Evolutionary conservation across 2,113 vertebrate genomes (phyloP), one percentile per base, ranked within the genome.

Genomic region (Athene noctua): DNA sequence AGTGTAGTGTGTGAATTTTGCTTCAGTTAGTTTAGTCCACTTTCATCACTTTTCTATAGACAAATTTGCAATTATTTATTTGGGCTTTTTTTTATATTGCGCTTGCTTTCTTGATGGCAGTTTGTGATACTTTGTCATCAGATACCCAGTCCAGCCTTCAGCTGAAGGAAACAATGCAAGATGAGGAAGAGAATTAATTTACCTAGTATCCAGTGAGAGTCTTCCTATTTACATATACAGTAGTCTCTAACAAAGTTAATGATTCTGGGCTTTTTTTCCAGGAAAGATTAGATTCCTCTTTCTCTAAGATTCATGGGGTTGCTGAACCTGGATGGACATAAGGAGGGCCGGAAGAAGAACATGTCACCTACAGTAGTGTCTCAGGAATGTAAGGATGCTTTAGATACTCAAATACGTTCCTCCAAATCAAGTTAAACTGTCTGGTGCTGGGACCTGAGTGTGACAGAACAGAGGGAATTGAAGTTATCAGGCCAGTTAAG

Each of bases 301-400:
- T 26, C 78, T 51, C 26, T 75, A 32, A 59, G 15, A 55, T 11
- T 40, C 0, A 0, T 27, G 32, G 22, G 40, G 7, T 51, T 74
- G 57, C 57, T 90, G 49, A 75, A 52, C 10, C 26, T n/a, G 21
- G 11, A 23, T 44, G 67, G 44, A 13, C 10, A 8, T 26, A 10
- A 83, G 25, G 13, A 86, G 10, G 21, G 9, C 30, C 42, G 30
- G 58, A n/a, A 77, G 54, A n/a, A 47, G 25, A 82, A 26, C 11
- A 1, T 1, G 0, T 40, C 13, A 9, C 19, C 11, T 72, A 2
- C 19, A 47, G 1, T 9, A 61, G 8, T 22, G 4, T 74, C 29
- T 88, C 5, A 42, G 80, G 25, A 46, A 51, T 6, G 17, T 36
- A 38, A 78, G 59, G 29, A 18, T 49, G 22, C 42, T 62, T 57